These are phyloP conservation scores for Dolichallabes microphthalmus DNA, from an alignment of 2,113 vertebrate genomes.

Conservation along the genomic window DNA sequence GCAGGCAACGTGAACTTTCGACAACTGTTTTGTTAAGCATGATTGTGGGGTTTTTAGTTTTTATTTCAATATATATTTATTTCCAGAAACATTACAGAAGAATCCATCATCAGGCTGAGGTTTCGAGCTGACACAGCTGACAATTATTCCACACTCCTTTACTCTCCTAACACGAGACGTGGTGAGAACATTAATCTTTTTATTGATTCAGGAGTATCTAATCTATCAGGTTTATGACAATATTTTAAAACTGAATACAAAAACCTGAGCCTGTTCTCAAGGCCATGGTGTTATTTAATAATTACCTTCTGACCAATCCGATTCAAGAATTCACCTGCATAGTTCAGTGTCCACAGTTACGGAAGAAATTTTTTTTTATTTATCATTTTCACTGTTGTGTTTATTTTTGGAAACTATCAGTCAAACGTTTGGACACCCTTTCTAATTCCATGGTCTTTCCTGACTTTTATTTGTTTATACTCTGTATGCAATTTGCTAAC, in stretches of 20 bases:
- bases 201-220: neutral
- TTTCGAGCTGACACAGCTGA: neutral
- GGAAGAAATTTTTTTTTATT: no score
- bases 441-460: no score
- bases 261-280: no score
- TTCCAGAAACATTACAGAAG: neutral
- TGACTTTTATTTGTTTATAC: no score
- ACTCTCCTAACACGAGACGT: neutral
- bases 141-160: neutral
- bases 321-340: neutral
- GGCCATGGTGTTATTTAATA: neutral
- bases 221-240: neutral
- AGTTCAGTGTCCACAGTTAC: neutral
- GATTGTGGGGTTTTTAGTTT: no score
- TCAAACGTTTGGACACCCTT: no score
- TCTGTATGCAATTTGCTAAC: no score
- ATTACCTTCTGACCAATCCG: neutral
- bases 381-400: neutral
- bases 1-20: no score
- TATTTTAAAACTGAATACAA: neutral
- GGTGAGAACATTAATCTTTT: neutral
- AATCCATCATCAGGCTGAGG: neutral
- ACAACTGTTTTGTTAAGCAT: neutral
- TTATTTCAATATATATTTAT: no score
- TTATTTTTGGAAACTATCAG: no score